These are phyloP conservation scores for Sebastes nivosus DNA, from an alignment of 2,797 vertebrate species.

Conservation along the genomic window DNA sequence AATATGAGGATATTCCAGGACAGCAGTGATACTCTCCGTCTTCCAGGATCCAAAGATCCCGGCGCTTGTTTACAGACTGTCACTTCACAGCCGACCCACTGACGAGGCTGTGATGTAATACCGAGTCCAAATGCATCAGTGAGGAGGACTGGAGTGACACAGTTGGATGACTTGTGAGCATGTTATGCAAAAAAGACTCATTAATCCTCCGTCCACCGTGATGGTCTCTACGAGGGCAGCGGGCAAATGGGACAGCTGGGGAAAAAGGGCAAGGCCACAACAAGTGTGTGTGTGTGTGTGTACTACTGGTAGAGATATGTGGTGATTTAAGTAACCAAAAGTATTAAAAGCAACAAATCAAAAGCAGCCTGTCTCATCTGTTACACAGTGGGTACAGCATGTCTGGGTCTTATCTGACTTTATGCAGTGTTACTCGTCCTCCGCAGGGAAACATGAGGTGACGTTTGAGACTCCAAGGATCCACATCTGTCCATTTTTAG, in stretches of 20 bases:
- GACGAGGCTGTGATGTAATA: too few species aligned
- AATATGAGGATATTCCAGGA: too few species aligned
- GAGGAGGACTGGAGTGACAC: neutral
- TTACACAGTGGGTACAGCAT: too few species aligned
- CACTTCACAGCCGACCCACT: too few species aligned
- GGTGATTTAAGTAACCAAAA: neutral
- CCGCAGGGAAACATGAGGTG: neutral
- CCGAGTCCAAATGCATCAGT: neutral
- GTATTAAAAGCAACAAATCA: neutral
- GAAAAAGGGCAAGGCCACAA: neutral
- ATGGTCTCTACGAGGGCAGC: constrained; percentile 24
- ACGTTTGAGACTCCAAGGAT: neutral
- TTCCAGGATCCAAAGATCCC: too few species aligned
- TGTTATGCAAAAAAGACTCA: constrained; percentile 48
- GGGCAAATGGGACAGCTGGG: constrained; percentile 49
- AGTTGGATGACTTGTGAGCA: constrained; percentile 21
- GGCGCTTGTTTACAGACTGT: too few species aligned
- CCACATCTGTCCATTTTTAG: neutral
- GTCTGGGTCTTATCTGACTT: neutral
- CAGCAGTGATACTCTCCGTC: too few species aligned
- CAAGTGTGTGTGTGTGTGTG: constrained; percentile 6
- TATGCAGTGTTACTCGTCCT: neutral
- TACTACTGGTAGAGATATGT: neutral
- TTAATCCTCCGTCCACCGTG: constrained; percentile 22
- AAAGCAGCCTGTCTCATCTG: too few species aligned